phyloP scores from a whole-genome alignment of 2,113 vertebrate species.

The Thamnaconus septentrionalis region DNA sequence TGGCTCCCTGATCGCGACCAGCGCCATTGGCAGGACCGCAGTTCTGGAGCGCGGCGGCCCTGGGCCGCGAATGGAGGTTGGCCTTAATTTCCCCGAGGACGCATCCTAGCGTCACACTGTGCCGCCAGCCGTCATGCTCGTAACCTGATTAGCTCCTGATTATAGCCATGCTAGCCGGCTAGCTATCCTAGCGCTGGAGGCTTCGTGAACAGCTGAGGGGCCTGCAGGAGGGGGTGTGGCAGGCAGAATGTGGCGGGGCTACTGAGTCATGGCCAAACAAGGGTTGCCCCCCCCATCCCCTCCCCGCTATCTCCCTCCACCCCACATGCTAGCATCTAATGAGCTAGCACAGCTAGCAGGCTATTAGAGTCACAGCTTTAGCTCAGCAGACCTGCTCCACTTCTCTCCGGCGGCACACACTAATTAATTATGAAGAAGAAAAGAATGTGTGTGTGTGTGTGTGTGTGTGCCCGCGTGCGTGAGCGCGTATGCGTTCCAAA shows the following conservation, averaged over 20 bases:
- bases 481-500: too few relatives aligned
- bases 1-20: conserved; percentile 12
- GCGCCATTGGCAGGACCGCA: conserved; percentile 22
- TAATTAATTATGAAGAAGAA: too few relatives aligned
- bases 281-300: too few relatives aligned
- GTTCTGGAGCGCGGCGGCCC: neutral
- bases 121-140: conserved; percentile 22
- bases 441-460: too few relatives aligned
- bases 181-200: neutral
- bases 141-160: conserved; percentile 27
- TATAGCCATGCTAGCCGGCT: conserved; percentile 1
- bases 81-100: conserved; percentile 54
- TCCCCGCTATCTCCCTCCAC: too few relatives aligned
- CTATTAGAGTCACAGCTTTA: too few relatives aligned
- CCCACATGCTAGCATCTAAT: conserved; percentile 45
- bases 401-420: neutral
- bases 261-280: too few relatives aligned
- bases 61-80: conserved; percentile 9
- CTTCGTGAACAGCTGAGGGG: neutral
- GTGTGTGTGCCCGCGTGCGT: too few relatives aligned
- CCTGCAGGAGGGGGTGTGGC: conserved; percentile 34
- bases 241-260: too few relatives aligned
- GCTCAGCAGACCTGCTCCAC: too few relatives aligned
- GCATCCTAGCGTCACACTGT: neutral
- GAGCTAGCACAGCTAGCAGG: conserved; percentile 36